A percentile compares a stretch with the other conserved stretches of the same genome.
phyloP scores from a whole-genome alignment of 2,797 vertebrate genomes.

The Ambastaia sidthimunki region DNA sequence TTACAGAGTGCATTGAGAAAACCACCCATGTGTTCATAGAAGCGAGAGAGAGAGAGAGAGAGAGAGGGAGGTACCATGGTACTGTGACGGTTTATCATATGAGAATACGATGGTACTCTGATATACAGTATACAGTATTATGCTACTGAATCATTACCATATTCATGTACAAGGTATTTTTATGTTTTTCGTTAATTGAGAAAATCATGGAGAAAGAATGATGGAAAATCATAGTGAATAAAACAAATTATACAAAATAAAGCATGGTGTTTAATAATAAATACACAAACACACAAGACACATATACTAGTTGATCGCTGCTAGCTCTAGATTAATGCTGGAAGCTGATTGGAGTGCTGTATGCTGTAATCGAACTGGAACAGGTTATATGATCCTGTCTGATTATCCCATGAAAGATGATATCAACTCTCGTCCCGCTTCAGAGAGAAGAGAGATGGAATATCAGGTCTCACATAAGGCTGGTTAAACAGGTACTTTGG shows the following conservation, averaged over 20 bases:
- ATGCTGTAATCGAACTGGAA: slow-evolving; percentile 53
- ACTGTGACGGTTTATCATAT: no score
- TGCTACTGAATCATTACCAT: neutral
- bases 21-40: neutral
- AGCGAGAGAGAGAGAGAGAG: neutral
- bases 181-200: neutral
- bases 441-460: slow-evolving; percentile 31
- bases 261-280: slow-evolving; percentile 3
- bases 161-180: neutral
- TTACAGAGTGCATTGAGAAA: slow-evolving; percentile 12
- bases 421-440: slow-evolving; percentile 29
- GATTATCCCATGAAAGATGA: slow-evolving; percentile 49
- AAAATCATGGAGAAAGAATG: neutral
- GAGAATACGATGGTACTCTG: no score
- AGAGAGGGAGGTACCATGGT: neutral
- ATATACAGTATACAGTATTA: neutral
- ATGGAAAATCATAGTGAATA: neutral
- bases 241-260: neutral
- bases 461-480: slow-evolving; percentile 14
- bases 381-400: slow-evolving; percentile 48
- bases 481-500: slow-evolving; percentile 12
- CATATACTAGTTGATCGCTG: slow-evolving; percentile 10
- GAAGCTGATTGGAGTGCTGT: slow-evolving; percentile 48
- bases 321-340: slow-evolving; percentile 16
- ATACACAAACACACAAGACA: slow-evolving; percentile 18